Evolutionary conservation across 2,113 vertebrate genomes (phyloP).

Genomic region (Hymenochirus boettgeri): DNA sequence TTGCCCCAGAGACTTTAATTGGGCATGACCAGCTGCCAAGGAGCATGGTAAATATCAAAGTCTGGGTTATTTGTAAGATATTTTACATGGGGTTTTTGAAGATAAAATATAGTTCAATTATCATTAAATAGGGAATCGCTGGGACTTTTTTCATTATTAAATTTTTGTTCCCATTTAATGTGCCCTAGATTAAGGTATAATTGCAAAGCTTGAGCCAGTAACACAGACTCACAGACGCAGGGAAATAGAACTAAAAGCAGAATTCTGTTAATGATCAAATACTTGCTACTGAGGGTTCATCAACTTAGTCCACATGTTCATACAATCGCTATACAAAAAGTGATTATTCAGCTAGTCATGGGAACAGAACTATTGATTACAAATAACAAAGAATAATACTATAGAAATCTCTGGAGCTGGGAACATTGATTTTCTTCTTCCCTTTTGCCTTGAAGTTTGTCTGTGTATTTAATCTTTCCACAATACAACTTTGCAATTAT

Average conservation of each 20-base stretch:
- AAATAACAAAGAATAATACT: slow-evolving; percentile 63
- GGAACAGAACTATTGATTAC: slow-evolving; percentile 75
- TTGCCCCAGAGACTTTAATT: too few species aligned
- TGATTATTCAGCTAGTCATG: slow-evolving; percentile 74
- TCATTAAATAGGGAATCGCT: too few species aligned
- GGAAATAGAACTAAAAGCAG: slow-evolving; percentile 51
- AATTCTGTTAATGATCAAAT: slow-evolving; percentile 52
- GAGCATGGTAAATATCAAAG: too few species aligned
- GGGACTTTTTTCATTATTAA: too few species aligned
- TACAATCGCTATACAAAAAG: slow-evolving; percentile 66
- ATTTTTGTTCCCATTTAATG: too few species aligned
- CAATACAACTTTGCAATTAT: slow-evolving; percentile 34
- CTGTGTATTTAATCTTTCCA: slow-evolving; percentile 36
- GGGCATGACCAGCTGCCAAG: too few species aligned
- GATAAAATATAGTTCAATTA: too few species aligned
- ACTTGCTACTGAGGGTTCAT: slow-evolving; percentile 45
- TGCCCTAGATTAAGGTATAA: slow-evolving; percentile 52
- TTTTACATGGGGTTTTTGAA: too few species aligned
- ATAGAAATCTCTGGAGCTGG: slow-evolving; percentile 54
- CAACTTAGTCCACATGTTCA: slow-evolving; percentile 63
- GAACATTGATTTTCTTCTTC: slow-evolving; percentile 66
- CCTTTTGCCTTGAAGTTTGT: slow-evolving; percentile 38
- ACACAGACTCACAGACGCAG: slow-evolving; percentile 44
- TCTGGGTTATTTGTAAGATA: too few species aligned
- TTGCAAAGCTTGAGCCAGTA: slow-evolving; percentile 40